Conservation (phyloP, 2,113 vertebrate species). For the Galemys pyrenaicus region DNA sequence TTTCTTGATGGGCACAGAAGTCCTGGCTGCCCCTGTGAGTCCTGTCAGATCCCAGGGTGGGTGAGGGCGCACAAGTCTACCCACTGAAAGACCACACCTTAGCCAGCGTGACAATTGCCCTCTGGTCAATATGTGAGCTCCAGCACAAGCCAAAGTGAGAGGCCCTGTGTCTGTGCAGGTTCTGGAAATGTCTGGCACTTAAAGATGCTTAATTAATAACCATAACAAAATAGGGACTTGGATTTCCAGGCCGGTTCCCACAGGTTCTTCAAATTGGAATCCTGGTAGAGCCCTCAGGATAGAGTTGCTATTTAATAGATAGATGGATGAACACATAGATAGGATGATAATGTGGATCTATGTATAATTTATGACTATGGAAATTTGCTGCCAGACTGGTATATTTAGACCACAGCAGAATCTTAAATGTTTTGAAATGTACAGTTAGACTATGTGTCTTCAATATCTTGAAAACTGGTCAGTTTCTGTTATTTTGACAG, state of each 20-base stretch:
- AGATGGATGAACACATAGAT: neutral
- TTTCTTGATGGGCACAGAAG: neutral
- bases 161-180: neutral
- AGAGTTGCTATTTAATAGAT: conserved; percentile 47
- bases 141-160: neutral
- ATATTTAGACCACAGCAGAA: conserved; percentile 57
- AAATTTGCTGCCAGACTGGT: conserved; percentile 40
- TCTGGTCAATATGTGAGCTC: neutral
- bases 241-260: neutral
- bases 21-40: neutral
- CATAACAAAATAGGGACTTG: neutral
- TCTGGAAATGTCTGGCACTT: neutral
- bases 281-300: conserved; percentile 34
- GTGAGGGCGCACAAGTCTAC: fast-evolving
- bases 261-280: conserved; percentile 7
- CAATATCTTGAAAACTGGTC: conserved; percentile 9
- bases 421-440: conserved; percentile 67
- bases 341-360: neutral
- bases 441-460: neutral
- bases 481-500: conserved; percentile 60
- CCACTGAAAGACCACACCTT: neutral
- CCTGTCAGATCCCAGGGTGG: neutral
- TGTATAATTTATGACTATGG: conserved; percentile 69
- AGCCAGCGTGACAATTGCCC: neutral
- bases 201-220: conserved; percentile 43